Base-by-base conservation (phyloP, 1,140 invertebrate species). In the Centruroides vittatus region DNA sequence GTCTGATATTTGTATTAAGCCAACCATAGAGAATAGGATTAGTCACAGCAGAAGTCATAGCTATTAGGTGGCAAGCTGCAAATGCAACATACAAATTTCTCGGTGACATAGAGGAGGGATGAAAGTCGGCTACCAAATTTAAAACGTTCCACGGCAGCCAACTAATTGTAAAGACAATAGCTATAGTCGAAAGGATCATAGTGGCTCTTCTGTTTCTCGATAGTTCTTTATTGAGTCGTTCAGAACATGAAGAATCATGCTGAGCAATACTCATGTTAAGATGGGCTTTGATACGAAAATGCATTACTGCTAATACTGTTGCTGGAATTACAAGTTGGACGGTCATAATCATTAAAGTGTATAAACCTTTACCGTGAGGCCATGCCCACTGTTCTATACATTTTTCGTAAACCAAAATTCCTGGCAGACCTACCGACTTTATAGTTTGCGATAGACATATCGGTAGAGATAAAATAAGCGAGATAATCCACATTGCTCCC, bases 11-110 rank as follows among this genome's bases (percentile, higher is more conserved):
- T 5, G 75, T 76, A 66, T 80, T 80, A 59, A 79, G 71, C 74
- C 76, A 79, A 2, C 78, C 78, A 69, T 80, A 80, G 53, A 80
- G 71, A 41, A 80, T 67, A 5, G 77, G 76, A 68, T 80, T 80
- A 53, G 75, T 77, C 41, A 73, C 71, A 1, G 78, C 74, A 3
- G 79, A 78, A n/a, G 74, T 75, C 78, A 81, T 76, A 12, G 79
- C 79, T 12, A 79, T 67, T 3, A 79, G 67, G 62, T 81, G 78
- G 61, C 77, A 80, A 10, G 76, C 66, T 6, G 79, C 80, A 65
- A 80, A 81, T 3, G 74, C 70, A 35, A 78, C 69, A 66, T 76
- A 77, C 54, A 78, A 69, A 35, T 75, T 65, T 46, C 55, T 60
- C 9, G 65, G 60, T 4, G 61, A 60, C 11, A 74, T 67, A 5